Evolutionary conservation across 23 tunicate species (phyloP), one percentile per base, ranked within the genome.

Genomic region (Styela plicata): DNA sequence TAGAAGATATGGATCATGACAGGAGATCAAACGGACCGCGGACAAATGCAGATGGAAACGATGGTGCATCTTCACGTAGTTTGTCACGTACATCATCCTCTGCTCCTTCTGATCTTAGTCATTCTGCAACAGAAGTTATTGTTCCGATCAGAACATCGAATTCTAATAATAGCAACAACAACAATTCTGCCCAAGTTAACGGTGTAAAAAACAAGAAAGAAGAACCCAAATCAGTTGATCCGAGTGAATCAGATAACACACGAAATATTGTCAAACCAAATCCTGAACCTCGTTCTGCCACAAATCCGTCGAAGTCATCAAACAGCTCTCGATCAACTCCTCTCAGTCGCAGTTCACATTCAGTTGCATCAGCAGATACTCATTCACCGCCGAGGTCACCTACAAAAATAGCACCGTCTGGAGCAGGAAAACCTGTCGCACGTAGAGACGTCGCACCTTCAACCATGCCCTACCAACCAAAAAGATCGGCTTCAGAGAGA

Each of bases 31-130:
- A 44, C 13, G 57, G 13, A 13, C 57, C 17, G 31, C 81, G 81
- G 10, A 76, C 81, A 53, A 76, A 44, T 29, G 81, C 81, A 36
- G 81, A 76, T 53, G 81, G 81, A 25, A 53, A 37, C 81, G 81
- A 76, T n/a, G 53, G 64, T 10, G 65, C 52, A 13, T 26, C 66
- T 7, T 24, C 81, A 18, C 3, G 29, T 5, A 76, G 31, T 53
- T 44, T 27, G 21, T 36, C 66, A 20, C 20, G 66, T 20, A 33
- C 66, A 7, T 36, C 81, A n/a, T 22, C 81, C 18, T 44, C 65
- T 17, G 22, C 71, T 67, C 71, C 71, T 0, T 67, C 71, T 25
- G 2, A 67, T 67, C 71, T 67, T 18, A 44, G 57, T 44, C 57
- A 44, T 44, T 44, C 57, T 44, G 57, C 57, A 44, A 44, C 57